Percentiles rank a stretch among this genome's conserved stretches.
These are phyloP conservation scores for Aphelinus atriplicis DNA, from an alignment of 1,140 invertebrate species.

Conservation along the genomic window DNA sequence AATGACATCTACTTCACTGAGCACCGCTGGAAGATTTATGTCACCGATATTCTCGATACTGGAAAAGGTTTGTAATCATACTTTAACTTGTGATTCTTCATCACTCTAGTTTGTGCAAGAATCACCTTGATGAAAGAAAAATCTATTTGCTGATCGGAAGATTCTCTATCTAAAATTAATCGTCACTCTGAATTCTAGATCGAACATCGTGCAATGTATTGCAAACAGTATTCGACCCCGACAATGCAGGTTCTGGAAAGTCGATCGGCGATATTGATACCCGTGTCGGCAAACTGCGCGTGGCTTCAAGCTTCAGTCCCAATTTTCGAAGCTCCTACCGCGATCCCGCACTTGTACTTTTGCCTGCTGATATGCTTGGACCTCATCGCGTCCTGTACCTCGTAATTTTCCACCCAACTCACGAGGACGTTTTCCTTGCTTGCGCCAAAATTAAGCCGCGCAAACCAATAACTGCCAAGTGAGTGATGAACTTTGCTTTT, in stretches of 20 bases:
- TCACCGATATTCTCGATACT: constrained; percentile 87
- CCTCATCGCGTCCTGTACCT: constrained; percentile 82
- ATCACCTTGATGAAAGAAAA: too few relatives aligned
- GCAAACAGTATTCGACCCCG: constrained; percentile 86
- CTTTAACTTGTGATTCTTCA: not conserved
- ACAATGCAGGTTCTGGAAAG: constrained; percentile 74
- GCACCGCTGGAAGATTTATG: constrained; percentile 90
- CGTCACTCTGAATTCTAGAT: constrained; percentile 51
- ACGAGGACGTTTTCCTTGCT: constrained; percentile 80
- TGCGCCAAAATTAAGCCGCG: constrained; percentile 84
- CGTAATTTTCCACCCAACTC: constrained; percentile 84
- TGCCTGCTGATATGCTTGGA: constrained; percentile 76
- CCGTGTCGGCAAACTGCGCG: constrained; percentile 79
- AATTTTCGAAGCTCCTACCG: constrained; percentile 71
- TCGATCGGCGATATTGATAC: constrained; percentile 84
- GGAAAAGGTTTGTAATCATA: constrained; percentile 69
- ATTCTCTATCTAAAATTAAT: too few relatives aligned
- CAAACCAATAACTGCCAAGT: constrained; percentile 76
- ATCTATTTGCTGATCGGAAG: too few relatives aligned
- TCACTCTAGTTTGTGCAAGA: too few relatives aligned
- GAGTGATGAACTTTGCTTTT: constrained; percentile 53
- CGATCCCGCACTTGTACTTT: constrained; percentile 72
- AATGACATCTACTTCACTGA: constrained; percentile 68
- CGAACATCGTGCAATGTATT: constrained; percentile 82
- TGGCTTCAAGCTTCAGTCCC: constrained; percentile 70